A percentile compares a stretch with the other conserved stretches of the same genome.
phyloP scores from a whole-genome alignment of 2,113 vertebrate species.

The Aphyosemion australe region DNA sequence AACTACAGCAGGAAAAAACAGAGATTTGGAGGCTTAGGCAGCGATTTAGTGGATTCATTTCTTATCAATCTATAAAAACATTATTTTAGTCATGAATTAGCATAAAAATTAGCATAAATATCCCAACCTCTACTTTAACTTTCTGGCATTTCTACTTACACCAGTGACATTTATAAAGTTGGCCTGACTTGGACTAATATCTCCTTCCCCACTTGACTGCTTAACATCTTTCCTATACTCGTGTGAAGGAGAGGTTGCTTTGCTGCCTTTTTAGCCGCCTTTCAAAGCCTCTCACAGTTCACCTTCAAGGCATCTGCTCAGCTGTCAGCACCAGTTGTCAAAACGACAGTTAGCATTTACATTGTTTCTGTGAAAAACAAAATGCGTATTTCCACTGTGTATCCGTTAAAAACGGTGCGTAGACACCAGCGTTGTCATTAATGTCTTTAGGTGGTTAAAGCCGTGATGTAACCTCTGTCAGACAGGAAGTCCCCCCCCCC shows the following conservation, averaged over 20 bases:
- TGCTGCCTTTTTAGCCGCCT: constrained; percentile 63
- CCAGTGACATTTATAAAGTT: constrained; percentile 5
- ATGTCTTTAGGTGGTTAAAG: constrained; percentile 71
- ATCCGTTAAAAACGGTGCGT: constrained; percentile 23
- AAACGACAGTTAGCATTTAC: constrained; percentile 72
- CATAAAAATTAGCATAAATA: not conserved
- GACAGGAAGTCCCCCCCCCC: constrained; percentile 59
- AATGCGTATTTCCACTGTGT: constrained; percentile 62
- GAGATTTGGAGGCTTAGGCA: constrained; percentile 36
- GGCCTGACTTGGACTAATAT: constrained; percentile 40
- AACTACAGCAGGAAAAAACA: constrained; percentile 21
- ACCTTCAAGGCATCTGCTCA: constrained; percentile 74
- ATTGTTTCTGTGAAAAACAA: constrained; percentile 67
- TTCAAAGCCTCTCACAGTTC: constrained; percentile 73
- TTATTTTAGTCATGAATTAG: not conserved
- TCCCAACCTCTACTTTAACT: not conserved
- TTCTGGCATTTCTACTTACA: not conserved
- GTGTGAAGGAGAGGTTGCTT: constrained; percentile 45
- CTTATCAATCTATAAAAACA: not conserved
- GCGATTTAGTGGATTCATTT: constrained; percentile 18
- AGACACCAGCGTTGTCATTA: constrained; percentile 63
- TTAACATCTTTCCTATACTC: constrained; percentile 26
- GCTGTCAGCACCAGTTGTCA: constrained; percentile 74
- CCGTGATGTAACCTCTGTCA: constrained; percentile 76
- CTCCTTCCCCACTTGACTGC: constrained; percentile 2